phyloP scores from a whole-genome alignment of 2,113 vertebrate genomes.

The Gallinago undulata region DNA sequence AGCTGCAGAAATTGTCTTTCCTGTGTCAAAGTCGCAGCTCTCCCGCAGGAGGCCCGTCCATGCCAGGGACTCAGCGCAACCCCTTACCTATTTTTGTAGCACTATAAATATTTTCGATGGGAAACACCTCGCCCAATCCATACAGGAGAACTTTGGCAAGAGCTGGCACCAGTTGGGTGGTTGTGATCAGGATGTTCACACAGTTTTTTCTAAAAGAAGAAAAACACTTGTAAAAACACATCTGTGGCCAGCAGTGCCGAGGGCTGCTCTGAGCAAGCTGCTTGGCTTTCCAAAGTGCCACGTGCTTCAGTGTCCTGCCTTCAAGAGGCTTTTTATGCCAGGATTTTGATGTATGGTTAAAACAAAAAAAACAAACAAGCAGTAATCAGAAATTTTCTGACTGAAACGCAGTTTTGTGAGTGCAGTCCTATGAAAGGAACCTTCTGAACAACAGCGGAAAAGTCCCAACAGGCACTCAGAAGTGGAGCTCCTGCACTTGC shows the following conservation, averaged over 20 bases:
- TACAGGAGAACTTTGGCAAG: slow-evolving; percentile 97
- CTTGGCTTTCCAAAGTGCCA: neutral
- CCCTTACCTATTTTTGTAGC: slow-evolving; percentile 95
- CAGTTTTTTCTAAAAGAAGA: slow-evolving; percentile 86
- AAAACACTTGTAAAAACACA: neutral
- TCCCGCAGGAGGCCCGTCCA: neutral
- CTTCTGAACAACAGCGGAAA: neutral
- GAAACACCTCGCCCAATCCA: slow-evolving; percentile 93
- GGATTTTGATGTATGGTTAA: neutral
- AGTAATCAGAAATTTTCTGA: neutral
- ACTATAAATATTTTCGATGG: slow-evolving; percentile 98
- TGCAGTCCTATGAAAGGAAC: neutral
- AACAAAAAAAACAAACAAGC: too few species aligned
- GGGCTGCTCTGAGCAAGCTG: neutral
- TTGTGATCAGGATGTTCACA: slow-evolving; percentile 96
- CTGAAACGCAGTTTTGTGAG: neutral
- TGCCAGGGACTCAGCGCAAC: neutral
- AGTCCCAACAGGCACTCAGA: neutral
- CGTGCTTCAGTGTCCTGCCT: neutral
- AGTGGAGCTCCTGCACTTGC: neutral
- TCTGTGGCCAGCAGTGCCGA: neutral
- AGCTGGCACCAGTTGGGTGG: slow-evolving; percentile 96
- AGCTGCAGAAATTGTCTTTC: neutral
- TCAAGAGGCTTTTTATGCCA: neutral
- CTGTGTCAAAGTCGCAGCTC: neutral